A percentile compares a stretch with the other conserved stretches of the same genome.
phyloP scores from a whole-genome alignment of 2,888 invertebrate genomes.

The Oxytorus armatus region DNA sequence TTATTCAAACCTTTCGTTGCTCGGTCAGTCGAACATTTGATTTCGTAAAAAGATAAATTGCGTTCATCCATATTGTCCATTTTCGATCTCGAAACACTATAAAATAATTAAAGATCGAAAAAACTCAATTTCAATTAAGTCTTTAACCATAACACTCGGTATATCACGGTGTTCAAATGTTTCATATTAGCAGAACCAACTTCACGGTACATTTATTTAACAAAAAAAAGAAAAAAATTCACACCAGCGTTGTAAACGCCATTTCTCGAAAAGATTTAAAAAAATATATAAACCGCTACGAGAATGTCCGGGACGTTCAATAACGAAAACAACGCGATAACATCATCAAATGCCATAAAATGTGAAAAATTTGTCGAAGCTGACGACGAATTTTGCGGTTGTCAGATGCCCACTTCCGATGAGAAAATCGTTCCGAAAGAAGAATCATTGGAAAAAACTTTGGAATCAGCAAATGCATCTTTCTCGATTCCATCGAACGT shows the following conservation, averaged over 20 bases:
- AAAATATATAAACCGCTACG: background rate
- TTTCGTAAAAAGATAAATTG: no score
- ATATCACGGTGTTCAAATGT: slow-evolving; percentile 8
- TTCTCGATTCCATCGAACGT: background rate
- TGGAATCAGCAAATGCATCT: background rate
- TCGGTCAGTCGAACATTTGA: no score
- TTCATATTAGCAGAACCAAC: background rate
- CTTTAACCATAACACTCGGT: no score
- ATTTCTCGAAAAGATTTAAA: slow-evolving; percentile 12
- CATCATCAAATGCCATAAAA: background rate
- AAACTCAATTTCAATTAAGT: background rate
- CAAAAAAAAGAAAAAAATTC: slow-evolving; percentile 11
- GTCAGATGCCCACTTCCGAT: background rate
- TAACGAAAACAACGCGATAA: background rate
- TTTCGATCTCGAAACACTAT: no score
- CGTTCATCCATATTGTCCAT: no score
- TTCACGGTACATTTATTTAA: background rate
- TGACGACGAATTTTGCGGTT: slow-evolving; percentile 5
- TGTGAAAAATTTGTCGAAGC: background rate
- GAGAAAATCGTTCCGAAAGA: background rate
- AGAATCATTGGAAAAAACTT: background rate
- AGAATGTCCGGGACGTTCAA: slow-evolving; percentile 29
- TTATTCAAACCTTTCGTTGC: no score
- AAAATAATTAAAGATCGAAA: background rate
- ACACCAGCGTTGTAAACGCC: background rate